Conservation (phyloP, 2,888 invertebrate genomes). For the Malacosoma neustria region DNA sequence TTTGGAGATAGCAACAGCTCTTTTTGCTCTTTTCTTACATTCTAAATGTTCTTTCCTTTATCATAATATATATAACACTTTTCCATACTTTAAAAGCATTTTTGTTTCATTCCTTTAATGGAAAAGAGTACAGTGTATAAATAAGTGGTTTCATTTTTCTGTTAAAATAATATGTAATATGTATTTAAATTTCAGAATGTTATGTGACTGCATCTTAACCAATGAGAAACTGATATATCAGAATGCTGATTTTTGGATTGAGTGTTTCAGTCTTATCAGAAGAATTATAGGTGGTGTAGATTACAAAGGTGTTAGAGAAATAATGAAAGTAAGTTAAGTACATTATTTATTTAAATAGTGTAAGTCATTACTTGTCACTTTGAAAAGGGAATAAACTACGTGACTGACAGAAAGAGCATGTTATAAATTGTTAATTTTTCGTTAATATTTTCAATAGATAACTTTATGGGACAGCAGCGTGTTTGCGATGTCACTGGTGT, state of each 20-base stretch:
- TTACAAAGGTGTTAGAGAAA: slow-evolving; percentile 95
- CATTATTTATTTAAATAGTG: neutral
- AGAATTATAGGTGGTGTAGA: slow-evolving; percentile 93
- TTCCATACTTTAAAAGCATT: no score
- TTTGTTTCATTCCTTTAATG: no score
- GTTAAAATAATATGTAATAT: neutral
- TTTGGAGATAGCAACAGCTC: no score
- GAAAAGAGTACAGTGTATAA: neutral
- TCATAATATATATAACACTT: no score
- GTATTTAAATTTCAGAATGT: slow-evolving; percentile 72
- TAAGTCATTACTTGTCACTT: neutral
- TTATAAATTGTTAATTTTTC: no score
- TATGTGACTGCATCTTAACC: slow-evolving; percentile 90
- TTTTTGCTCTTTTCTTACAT: no score
- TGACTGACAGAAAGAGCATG: slow-evolving; percentile 2
- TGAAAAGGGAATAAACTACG: neutral
- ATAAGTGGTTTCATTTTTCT: neutral
- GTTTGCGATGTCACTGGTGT: no score
- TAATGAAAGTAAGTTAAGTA: slow-evolving; percentile 82
- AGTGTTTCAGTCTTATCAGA: slow-evolving; percentile 88
- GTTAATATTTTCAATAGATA: no score
- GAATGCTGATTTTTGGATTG: slow-evolving; percentile 92
- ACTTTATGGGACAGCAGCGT: no score
- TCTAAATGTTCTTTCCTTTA: no score
- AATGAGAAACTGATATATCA: slow-evolving; percentile 88